Base-by-base conservation (phyloP, 2,888 invertebrate species). In the Drosophila multiciliata region DNA sequence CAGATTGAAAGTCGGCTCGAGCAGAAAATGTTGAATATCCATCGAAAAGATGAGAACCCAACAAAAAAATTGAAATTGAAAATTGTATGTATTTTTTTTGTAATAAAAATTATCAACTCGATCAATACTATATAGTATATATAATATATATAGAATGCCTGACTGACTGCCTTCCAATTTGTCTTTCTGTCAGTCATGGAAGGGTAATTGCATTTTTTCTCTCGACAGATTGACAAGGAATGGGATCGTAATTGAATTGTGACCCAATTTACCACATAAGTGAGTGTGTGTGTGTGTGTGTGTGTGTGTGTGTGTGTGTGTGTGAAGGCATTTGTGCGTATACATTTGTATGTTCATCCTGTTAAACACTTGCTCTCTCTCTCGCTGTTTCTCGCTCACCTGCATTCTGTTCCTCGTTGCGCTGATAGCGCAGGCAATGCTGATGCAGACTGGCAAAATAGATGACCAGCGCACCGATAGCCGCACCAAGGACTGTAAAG, bases 401-500 rank as follows among this genome's bases (percentile, higher is more conserved):
- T 80, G 90, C 59, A 53, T 71, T 73, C 61, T 64, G 57, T 35
- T 53, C 58, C 38, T 50, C 62, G 23, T 54, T 66, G 40, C 57
- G 80, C 32, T 63, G 89, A 55, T 80, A 76, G 12, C 69, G 59
- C 40, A 78, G 83, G 65, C 83, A 83, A 9, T 80, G 76, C 68
- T 83, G 86, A 59, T 79, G 88, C 23, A 73, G 71, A 57, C 93
- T 92, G 72, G 92, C 92, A 82, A 93, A 92, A 78, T 93, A 93
- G 54, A 93, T 93, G 66, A 91, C 91, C 75, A 93, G 67, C 0
- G 93, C 93, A 17, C 93, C 93, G 67, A 93, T 90, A 32, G 92
- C 93, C 29, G 93, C 93, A 23, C 93, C 93, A 53, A 93, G 87
- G 23, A 93, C 92, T 49, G 91, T 92, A 66, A 93, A 92, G 17